Percentiles rank a stretch among this genome's conserved stretches.
phyloP scores from a whole-genome alignment of 37 sponge, comb jelly and placozoan species.

The Chondrosia reniformis region DNA sequence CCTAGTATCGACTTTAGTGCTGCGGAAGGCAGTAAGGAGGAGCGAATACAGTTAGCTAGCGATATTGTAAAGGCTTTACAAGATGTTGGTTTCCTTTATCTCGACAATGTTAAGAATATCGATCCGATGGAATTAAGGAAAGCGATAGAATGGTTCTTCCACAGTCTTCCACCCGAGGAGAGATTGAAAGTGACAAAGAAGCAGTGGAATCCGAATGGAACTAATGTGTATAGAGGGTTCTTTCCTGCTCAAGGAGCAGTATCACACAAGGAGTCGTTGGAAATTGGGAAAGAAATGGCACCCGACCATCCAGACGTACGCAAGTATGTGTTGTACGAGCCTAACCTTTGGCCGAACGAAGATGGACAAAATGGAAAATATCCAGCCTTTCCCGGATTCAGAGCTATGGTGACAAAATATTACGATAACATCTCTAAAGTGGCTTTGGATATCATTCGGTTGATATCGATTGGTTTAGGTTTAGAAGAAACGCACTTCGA shows the following conservation, averaged over 20 bases:
- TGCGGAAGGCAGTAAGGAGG: no score
- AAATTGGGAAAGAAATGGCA: constrained; percentile 30
- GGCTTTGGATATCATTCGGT: constrained; percentile 25
- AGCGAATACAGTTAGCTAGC: no score
- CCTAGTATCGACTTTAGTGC: no score
- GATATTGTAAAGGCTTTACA: constrained; percentile 31
- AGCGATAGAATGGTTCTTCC: constrained; percentile 38
- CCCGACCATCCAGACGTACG: constrained; percentile 22
- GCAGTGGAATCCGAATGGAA: constrained; percentile 26
- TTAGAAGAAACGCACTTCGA: constrained; percentile 28
- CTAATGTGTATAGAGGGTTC: constrained; percentile 38
- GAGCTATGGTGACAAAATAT: neutral
- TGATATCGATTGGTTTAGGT: constrained; percentile 39
- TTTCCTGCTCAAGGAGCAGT: constrained; percentile 24
- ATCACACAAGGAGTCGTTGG: constrained; percentile 38
- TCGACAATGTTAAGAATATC: constrained; percentile 44
- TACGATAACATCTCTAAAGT: constrained; percentile 26
- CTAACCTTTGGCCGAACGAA: constrained; percentile 7
- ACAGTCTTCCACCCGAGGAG: constrained; percentile 33
- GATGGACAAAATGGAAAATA: neutral
- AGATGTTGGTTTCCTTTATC: constrained; percentile 49
- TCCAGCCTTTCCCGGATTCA: neutral
- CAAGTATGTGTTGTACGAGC: constrained; percentile 40
- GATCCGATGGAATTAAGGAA: constrained; percentile 17
- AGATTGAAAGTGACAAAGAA: constrained; percentile 21